These are phyloP conservation scores for Drosophila borborema DNA, from an alignment of 2,888 invertebrate species.

Conservation along the genomic window DNA sequence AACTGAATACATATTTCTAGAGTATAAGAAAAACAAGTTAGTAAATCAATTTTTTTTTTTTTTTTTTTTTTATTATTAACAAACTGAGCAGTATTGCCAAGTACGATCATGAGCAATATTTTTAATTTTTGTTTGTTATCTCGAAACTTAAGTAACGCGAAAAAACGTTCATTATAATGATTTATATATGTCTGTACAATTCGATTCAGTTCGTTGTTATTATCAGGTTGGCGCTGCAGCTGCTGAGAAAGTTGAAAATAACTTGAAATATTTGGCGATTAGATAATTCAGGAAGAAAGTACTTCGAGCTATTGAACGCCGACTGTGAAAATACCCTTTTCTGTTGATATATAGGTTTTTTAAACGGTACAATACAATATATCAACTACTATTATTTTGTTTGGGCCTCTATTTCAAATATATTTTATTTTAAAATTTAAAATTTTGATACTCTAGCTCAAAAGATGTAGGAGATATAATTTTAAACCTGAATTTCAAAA, in stretches of 20 bases:
- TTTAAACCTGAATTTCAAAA: no score
- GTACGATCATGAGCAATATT: slow-evolving; percentile 18
- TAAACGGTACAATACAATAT: no score
- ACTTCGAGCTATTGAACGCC: background rate
- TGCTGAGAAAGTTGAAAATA: slow-evolving; percentile 25
- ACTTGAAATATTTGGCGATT: slow-evolving; percentile 41
- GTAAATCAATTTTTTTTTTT: background rate
- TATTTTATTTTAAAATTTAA: no score
- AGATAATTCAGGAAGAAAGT: slow-evolving; percentile 33
- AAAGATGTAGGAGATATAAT: no score
- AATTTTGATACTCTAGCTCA: no score
- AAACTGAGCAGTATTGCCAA: background rate
- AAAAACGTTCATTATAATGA: slow-evolving; percentile 33
- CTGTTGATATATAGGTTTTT: background rate
- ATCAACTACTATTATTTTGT: no score
- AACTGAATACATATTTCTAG: background rate
- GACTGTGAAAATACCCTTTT: background rate
- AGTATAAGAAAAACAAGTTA: background rate
- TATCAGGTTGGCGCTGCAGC: slow-evolving; percentile 22
- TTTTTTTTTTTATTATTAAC: background rate
- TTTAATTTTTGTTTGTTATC: slow-evolving; percentile 33
- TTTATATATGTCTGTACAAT: slow-evolving; percentile 21
- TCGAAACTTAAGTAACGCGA: slow-evolving; percentile 4
- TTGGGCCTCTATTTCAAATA: no score
- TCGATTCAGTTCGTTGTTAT: slow-evolving; percentile 15